A percentile compares a stretch with the other conserved stretches of the same genome.
Evolutionary conservation across 2,797 vertebrate genomes (phyloP).

Genomic region (Meda fulgida): DNA sequence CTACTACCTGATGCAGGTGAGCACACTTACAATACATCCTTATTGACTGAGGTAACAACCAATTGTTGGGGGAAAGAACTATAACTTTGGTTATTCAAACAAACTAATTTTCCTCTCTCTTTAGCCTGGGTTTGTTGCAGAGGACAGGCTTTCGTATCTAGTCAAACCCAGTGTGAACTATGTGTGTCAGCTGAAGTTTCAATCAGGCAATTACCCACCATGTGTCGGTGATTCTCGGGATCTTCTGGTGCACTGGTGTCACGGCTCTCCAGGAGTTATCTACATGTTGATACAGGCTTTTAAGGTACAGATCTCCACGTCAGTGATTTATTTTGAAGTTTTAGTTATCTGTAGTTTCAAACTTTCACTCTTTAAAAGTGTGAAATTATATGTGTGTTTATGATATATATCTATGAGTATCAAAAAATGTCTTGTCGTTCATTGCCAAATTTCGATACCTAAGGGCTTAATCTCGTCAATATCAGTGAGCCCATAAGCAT

Average conservation of each 20-base stretch:
- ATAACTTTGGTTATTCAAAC: not conserved
- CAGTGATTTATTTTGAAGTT: not conserved
- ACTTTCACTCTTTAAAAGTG: not conserved
- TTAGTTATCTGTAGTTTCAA: not conserved
- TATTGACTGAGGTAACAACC: not conserved
- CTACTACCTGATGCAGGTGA: conserved; percentile 96
- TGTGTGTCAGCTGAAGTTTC: conserved; percentile 87
- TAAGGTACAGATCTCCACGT: conserved; percentile 76
- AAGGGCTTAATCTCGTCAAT: no score
- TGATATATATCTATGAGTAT: no score
- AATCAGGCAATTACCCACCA: conserved; percentile 91
- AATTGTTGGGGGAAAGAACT: not conserved
- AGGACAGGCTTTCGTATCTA: conserved; percentile 78
- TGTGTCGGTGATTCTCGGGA: conserved; percentile 88
- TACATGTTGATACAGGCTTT: conserved; percentile 97
- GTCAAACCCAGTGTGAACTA: conserved; percentile 94
- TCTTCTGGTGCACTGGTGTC: conserved; percentile 96
- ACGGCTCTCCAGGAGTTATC: conserved; percentile 91
- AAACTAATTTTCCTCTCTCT: not conserved
- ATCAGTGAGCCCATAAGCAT: no score
- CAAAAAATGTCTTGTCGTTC: no score
- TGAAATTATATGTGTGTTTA: no score
- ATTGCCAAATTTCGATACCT: no score
- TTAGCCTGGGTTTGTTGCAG: conserved; percentile 77
- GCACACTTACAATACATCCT: not conserved